phyloP scores from a whole-genome alignment of 2,797 vertebrate genomes.

The Eidolon dupreanum region DNA sequence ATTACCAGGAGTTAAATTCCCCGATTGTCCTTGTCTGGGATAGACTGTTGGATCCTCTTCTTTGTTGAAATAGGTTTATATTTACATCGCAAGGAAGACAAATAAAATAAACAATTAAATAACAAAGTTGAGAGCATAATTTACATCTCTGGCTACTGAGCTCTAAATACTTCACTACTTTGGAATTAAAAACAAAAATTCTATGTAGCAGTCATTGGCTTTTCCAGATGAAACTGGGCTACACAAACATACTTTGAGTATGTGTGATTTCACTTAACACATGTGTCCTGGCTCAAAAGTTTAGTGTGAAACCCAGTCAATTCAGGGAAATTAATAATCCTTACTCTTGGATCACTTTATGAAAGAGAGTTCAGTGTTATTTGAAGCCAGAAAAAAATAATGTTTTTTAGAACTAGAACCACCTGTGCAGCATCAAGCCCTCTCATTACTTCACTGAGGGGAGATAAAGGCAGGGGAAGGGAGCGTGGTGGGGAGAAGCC shows the following conservation, averaged over 20 bases:
- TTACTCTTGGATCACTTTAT: background rate
- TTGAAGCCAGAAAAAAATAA: background rate
- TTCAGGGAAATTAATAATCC: constrained; percentile 4
- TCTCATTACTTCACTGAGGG: background rate
- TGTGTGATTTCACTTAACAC: constrained; percentile 49
- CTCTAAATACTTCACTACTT: constrained; percentile 13
- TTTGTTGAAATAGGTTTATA: background rate
- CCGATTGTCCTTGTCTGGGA: background rate
- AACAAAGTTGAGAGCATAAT: background rate
- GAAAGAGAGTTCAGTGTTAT: background rate
- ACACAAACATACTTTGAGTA: background rate
- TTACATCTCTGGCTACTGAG: background rate
- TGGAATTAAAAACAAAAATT: background rate
- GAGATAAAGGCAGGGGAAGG: background rate
- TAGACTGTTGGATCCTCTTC: background rate
- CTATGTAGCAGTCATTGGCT: background rate
- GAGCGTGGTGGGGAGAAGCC: background rate
- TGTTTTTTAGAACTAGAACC: background rate
- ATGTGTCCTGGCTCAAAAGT: background rate
- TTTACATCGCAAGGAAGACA: background rate
- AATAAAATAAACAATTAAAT: constrained; percentile 33
- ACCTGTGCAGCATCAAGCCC: background rate
- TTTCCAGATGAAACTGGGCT: constrained; percentile 21
- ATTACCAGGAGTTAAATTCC: background rate
- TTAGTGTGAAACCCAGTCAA: background rate